phyloP scores from a whole-genome alignment of 2,888 invertebrate species.

The Tromatobia lineatoria region DNA sequence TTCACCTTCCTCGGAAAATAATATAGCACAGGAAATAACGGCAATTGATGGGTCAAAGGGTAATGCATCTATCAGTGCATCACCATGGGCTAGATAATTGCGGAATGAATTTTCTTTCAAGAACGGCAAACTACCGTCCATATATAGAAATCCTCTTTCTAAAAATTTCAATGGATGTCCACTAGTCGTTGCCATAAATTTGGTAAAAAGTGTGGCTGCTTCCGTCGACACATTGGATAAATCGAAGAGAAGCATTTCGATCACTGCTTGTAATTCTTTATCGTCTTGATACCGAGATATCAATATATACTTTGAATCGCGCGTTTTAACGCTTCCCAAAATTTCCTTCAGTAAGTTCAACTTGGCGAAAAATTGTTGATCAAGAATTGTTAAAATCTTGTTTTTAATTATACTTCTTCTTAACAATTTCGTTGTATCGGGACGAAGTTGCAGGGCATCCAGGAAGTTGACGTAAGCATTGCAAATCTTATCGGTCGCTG shows the following conservation, averaged over 20 bases:
- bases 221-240: not conserved
- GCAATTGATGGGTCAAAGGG: not conserved
- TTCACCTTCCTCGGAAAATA: conserved; percentile 1
- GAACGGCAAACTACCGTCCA: not conserved
- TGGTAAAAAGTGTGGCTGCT: not conserved
- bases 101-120: not conserved
- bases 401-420: not conserved
- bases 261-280: not conserved
- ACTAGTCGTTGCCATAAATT: not conserved
- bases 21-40: not conserved
- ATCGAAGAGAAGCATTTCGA: not conserved
- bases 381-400: not conserved
- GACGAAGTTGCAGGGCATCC: not conserved
- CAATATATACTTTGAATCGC: not conserved
- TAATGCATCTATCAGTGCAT: conserved; percentile 2
- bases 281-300: not conserved
- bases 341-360: not conserved
- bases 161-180: not conserved
- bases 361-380: not conserved
- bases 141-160: not conserved
- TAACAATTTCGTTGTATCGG: not conserved
- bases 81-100: conserved; percentile 5
- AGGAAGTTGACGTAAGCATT: not conserved
- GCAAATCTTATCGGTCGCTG: not conserved
- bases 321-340: not conserved